A percentile compares a stretch with the other conserved stretches of the same genome.
These are phyloP conservation scores for Julus scandinavius DNA, from an alignment of 2,888 invertebrate species.

Conservation along the genomic window DNA sequence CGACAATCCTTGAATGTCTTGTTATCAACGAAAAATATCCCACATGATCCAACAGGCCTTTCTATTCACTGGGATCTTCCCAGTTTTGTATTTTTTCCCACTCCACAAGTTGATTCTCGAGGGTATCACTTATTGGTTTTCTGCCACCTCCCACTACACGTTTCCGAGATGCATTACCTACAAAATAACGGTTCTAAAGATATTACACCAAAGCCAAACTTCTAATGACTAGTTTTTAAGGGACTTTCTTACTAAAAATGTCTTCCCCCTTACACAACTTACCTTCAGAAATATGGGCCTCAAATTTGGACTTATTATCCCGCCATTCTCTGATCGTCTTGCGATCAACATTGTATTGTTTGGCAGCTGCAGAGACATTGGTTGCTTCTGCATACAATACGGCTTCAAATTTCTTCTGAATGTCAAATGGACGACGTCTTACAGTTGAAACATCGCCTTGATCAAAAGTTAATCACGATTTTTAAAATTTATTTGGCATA, in stretches of 20 bases:
- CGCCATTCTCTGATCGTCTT: constrained; percentile 24
- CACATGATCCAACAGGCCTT: background rate
- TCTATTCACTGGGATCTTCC: background rate
- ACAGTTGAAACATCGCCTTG: background rate
- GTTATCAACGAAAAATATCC: too few species aligned
- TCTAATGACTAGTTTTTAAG: too few species aligned
- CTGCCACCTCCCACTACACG: background rate
- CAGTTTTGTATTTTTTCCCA: background rate
- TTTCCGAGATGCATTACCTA: constrained; percentile 9
- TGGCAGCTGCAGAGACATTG: background rate
- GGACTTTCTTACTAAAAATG: background rate
- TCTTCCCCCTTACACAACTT: background rate
- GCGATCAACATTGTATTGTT: background rate
- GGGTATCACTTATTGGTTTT: background rate
- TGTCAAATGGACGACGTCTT: background rate
- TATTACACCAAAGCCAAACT: background rate
- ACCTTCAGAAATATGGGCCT: constrained; percentile 4
- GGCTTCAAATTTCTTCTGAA: background rate
- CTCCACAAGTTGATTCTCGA: background rate
- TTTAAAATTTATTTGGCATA: too few species aligned
- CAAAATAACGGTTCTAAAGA: background rate
- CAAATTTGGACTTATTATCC: constrained; percentile 15
- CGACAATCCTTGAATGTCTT: too few species aligned
- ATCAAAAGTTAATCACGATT: background rate
- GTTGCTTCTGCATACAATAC: background rate